A percentile compares a stretch with the other conserved stretches of the same genome.
Evolutionary conservation across 2,797 vertebrate species (phyloP).

Genomic region (Parotocinclus haroldoi): DNA sequence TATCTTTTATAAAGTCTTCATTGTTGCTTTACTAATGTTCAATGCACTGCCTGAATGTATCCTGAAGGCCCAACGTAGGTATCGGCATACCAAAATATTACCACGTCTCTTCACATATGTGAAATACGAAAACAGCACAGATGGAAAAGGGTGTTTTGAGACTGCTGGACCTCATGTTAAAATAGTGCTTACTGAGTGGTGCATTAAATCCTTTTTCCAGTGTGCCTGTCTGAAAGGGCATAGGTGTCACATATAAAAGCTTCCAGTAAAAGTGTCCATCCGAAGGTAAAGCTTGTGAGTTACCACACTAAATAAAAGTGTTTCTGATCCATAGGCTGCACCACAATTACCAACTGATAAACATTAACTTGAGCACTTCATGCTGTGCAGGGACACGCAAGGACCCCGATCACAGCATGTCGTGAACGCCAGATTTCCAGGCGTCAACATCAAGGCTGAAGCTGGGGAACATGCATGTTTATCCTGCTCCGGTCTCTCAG

Average conservation of each 20-base stretch:
- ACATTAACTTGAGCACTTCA: slow-evolving; percentile 61
- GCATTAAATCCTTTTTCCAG: slow-evolving; percentile 50
- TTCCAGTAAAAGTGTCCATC: too few relatives aligned
- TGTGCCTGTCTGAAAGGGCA: slow-evolving; percentile 43
- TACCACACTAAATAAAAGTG: slow-evolving; percentile 53
- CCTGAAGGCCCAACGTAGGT: too few relatives aligned
- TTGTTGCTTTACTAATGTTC: too few relatives aligned
- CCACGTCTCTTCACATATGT: too few relatives aligned
- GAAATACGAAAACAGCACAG: too few relatives aligned
- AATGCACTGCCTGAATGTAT: too few relatives aligned
- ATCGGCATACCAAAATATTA: too few relatives aligned
- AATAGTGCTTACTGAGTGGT: too few relatives aligned
- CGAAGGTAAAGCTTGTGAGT: slow-evolving; percentile 18
- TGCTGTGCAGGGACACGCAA: slow-evolving; percentile 20
- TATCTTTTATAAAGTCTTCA: too few relatives aligned
- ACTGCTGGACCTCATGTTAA: too few relatives aligned
- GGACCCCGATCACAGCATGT: slow-evolving; percentile 3
- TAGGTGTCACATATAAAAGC: slow-evolving; percentile 21
- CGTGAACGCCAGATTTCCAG: slow-evolving; percentile 17
- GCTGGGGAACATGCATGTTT: slow-evolving; percentile 15
- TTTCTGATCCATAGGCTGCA: slow-evolving; percentile 64
- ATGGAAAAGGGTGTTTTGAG: too few relatives aligned
- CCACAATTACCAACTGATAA: slow-evolving; percentile 75
- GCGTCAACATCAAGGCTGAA: slow-evolving; percentile 13
- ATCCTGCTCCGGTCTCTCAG: slow-evolving; percentile 6